These are phyloP conservation scores for Hemicrepidius hirtus DNA, from an alignment of 2,888 invertebrate species.

Conservation along the genomic window DNA sequence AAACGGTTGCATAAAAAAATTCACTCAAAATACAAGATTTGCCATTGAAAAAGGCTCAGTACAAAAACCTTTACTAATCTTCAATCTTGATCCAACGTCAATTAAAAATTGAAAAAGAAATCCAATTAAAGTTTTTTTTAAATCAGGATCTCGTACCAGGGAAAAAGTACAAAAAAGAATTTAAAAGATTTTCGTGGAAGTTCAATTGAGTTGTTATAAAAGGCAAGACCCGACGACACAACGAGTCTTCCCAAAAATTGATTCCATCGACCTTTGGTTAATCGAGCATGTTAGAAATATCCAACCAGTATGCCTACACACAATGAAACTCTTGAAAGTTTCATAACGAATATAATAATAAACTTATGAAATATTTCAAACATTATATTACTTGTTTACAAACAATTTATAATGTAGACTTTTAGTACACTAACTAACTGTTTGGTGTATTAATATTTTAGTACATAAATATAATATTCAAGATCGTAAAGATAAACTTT, in stretches of 20 bases:
- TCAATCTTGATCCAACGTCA: too few species aligned
- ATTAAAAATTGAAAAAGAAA: not conserved
- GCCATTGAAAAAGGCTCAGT: not conserved
- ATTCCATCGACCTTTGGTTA: constrained; percentile 25
- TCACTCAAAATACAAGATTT: not conserved
- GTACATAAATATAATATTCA: not conserved
- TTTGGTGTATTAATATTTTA: not conserved
- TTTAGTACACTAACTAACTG: not conserved
- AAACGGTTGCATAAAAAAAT: not conserved
- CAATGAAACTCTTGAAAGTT: constrained; percentile 13
- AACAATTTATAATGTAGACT: not conserved
- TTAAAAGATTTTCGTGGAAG: not conserved
- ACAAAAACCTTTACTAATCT: too few species aligned
- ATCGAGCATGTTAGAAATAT: constrained; percentile 14
- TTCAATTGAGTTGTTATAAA: not conserved
- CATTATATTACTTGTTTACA: constrained; percentile 10
- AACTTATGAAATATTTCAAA: constrained; percentile 15
- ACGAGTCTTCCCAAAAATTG: constrained; percentile 9
- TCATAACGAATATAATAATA: constrained; percentile 21
- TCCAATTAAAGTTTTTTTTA: not conserved
- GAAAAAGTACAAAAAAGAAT: not conserved
- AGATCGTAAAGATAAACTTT: not conserved
- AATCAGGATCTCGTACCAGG: not conserved
- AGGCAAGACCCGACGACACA: not conserved
- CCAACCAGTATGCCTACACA: constrained; percentile 25